Percentiles rank a stretch among this genome's conserved stretches.
Evolutionary conservation across 1,140 invertebrate species (phyloP).

Genomic region (Drosophila tropicalis): DNA sequence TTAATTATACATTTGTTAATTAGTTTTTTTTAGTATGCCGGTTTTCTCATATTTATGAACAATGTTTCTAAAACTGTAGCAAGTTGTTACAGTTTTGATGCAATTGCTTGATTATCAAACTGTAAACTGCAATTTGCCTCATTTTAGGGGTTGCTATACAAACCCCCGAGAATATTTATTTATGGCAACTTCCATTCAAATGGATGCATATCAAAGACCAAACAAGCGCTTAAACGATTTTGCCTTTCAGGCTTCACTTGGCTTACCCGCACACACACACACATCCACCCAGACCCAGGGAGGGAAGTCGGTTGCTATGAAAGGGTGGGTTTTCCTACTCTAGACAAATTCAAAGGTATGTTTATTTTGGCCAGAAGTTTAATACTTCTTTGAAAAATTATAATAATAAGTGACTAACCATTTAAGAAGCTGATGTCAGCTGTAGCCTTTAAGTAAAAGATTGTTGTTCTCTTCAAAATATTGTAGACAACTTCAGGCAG

Average conservation of each 20-base stretch:
- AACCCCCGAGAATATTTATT: constrained; percentile 8
- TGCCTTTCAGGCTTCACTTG: constrained; percentile 37
- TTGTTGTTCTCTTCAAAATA: too few relatives aligned
- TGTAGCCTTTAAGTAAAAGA: too few relatives aligned
- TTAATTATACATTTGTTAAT: too few relatives aligned
- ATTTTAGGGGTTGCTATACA: constrained; percentile 29
- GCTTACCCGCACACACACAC: too few relatives aligned
- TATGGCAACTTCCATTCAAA: constrained; percentile 34
- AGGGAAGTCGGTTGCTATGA: not conserved
- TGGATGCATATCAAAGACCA: constrained; percentile 48
- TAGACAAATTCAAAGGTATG: constrained; percentile 2
- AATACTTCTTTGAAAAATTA: not conserved
- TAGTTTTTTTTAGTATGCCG: too few relatives aligned
- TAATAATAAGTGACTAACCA: too few relatives aligned
- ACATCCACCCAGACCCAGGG: too few relatives aligned
- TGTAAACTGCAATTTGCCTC: constrained; percentile 34
- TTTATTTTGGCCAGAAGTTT: not conserved
- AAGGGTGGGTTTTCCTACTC: constrained; percentile 1
- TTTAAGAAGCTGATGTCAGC: too few relatives aligned
- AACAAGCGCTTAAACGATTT: constrained; percentile 37
- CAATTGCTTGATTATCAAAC: constrained; percentile 6
- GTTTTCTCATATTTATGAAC: not conserved
- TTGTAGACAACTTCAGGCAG: too few relatives aligned
- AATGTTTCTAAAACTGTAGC: not conserved
- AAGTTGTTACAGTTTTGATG: not conserved